Base-by-base conservation (phyloP, 2,888 invertebrate genomes). In the Cetonia aurata region DNA sequence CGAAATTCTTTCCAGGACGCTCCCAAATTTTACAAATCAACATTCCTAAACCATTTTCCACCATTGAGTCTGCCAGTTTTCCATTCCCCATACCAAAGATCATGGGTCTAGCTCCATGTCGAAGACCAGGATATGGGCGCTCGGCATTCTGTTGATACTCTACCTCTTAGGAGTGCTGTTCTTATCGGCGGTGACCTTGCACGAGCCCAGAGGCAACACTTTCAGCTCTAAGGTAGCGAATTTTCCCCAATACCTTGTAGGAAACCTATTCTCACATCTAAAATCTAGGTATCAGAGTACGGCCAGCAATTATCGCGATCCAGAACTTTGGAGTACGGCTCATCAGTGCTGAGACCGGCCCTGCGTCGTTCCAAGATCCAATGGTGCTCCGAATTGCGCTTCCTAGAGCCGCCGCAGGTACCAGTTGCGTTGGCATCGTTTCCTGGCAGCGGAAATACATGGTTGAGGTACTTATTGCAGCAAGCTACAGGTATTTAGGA, bases 391-490 rank as follows among this genome's bases (percentile, higher is more conserved):
- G 86, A 86, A 60, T 79, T 89, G 53, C 84, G 81, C 37, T 88
- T 77, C 71, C 71, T 79, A 8, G 76, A 80, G 42, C 84, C 86
- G 0, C 88, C 89, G 0, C 87, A 88, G 9, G 85, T 87, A 0
- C 85, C 88, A 8, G 87, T 89, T 0, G 94, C 93, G 0, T 84
- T 94, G 41, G 93, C 90, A 0, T 93, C 93, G 0, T 93, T 92
- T 82, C 94, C 94, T 4, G 94, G 94, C n/a, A 93, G 93, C 80
- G 94, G 94, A 0, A 94, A 94, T 80, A 94, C 94, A 19, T 94
- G 94, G 94, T 83, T 94, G 13, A 84, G 94, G 69, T 94, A 94
- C 81, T 83, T 94, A 50, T 82, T 94, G 55, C 93, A 94, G 81
- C 93, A 94, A 83, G 89, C 89, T 33, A 93, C 93, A 80, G 93